These are phyloP conservation scores for Lycodopsis pacificus DNA, from an alignment of 2,797 vertebrate genomes.

Conservation along the genomic window DNA sequence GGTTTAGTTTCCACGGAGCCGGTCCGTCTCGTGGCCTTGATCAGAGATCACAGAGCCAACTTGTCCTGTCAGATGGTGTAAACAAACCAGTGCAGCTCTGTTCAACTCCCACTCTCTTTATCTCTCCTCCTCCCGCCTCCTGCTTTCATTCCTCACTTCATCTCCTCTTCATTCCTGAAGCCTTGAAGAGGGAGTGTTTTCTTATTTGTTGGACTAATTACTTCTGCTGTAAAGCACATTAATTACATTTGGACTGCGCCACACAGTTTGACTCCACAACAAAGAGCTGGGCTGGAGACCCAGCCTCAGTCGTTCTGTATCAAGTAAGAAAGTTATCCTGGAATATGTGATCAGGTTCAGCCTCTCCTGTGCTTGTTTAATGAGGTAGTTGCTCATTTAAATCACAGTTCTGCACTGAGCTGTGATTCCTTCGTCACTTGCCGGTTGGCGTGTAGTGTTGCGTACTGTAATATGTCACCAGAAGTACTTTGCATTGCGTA, in stretches of 20 bases:
- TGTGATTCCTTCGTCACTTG: no score
- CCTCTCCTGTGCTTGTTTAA: no score
- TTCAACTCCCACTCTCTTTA: slow-evolving; percentile 23
- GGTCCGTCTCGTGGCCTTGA: slow-evolving; percentile 21
- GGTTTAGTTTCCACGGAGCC: slow-evolving; percentile 41
- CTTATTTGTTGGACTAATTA: neutral
- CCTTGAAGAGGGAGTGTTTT: neutral
- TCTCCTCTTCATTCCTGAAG: slow-evolving; percentile 3
- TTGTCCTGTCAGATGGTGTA: slow-evolving; percentile 50
- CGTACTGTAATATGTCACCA: no score
- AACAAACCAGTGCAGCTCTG: slow-evolving; percentile 47
- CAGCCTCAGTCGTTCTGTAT: no score
- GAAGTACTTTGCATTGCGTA: no score
- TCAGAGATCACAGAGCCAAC: slow-evolving; percentile 43
- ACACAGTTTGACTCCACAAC: no score
- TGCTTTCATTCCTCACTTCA: slow-evolving; percentile 3
- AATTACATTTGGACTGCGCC: neutral
- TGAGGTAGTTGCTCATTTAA: no score
- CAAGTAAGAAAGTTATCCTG: no score
- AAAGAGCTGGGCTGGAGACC: no score
- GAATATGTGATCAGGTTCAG: no score
- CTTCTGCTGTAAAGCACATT: neutral
- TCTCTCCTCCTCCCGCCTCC: neutral
- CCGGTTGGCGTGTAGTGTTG: no score
- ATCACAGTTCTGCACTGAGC: no score